Conservation (phyloP, 2,113 vertebrate species). For the Triplophysa tibetana region DNA sequence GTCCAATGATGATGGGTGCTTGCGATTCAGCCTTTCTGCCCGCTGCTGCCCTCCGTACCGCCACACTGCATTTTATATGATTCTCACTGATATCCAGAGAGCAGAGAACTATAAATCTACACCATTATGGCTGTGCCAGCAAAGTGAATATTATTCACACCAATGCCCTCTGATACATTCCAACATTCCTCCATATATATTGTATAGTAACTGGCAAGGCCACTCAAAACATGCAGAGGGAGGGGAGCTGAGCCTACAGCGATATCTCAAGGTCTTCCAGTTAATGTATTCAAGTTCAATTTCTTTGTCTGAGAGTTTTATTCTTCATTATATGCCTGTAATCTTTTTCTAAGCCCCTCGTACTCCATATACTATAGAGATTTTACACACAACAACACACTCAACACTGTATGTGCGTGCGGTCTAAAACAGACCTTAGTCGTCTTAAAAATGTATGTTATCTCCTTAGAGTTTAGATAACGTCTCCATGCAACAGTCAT, state of each 20-base stretch:
- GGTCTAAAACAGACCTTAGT: neutral
- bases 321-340: slow-evolving; percentile 22
- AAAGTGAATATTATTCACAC: slow-evolving; percentile 62
- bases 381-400: neutral
- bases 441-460: slow-evolving; percentile 64
- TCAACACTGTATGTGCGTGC: too few species aligned
- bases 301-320: slow-evolving; percentile 4
- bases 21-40: slow-evolving; percentile 58
- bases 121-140: slow-evolving; percentile 67
- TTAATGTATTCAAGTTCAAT: slow-evolving; percentile 1
- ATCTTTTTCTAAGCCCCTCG: slow-evolving; percentile 53
- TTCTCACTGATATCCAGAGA: slow-evolving; percentile 65
- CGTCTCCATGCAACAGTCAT: slow-evolving; percentile 61
- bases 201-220: slow-evolving; percentile 52
- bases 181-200: slow-evolving; percentile 62
- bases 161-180: slow-evolving; percentile 57
- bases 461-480: slow-evolving; percentile 64
- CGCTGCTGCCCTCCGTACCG: slow-evolving; percentile 56
- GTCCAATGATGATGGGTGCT: neutral
- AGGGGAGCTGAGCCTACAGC: neutral
- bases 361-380: slow-evolving; percentile 42
- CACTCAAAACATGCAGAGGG: slow-evolving; percentile 16
- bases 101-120: slow-evolving; percentile 70
- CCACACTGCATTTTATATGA: slow-evolving; percentile 68
- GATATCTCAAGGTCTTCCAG: slow-evolving; percentile 20